Evolutionary conservation across 2,113 vertebrate genomes (phyloP), one percentile per base, ranked within the genome.

Genomic region (Psophia crepitans): DNA sequence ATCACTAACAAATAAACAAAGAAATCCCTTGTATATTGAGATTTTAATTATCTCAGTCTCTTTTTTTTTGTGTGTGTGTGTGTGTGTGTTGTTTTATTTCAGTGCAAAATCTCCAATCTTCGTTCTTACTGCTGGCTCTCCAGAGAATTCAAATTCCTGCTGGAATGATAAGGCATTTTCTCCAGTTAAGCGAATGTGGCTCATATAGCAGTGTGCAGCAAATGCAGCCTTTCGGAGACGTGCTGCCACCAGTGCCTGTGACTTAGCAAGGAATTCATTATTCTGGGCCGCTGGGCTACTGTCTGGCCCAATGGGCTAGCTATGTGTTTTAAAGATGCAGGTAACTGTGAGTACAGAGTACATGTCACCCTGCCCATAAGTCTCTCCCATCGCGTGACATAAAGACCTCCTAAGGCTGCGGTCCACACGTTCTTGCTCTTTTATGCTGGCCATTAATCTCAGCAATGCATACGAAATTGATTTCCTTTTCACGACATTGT

Each of bases 401-500:
- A 30, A 86, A 69, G 74, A 57, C 56, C 64, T 66, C 57, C 61
- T 87, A 23, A 44, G 15, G 58, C 11, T 91, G 51, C 27, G 18
- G 46, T 92, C 61, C 61, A 21, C 3, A 5, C 4, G 8, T 78
- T 90, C 24, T 65, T 71, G 83, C 84, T 92, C 44, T 94, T 85
- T 70, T 82, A 71, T 96, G 37, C 79, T 57, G 24, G 30, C 60
- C 86, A 19, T 91, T 90, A 80, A 95, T 84, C 85, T 96, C 86
- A 81, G 54, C 88, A 96, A 93, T 96, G 96, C 96, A 94, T 96
- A 87, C 1, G 28, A 87, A 95, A 56, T 95, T 70, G 95, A 93
- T 95, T 95, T 88, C 70, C 93, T 97, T 85, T 66, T 88, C 89
- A 85, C 22, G 14, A 58, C 95, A 94, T 98, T 90, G 83, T 95